A percentile compares a stretch with the other conserved stretches of the same genome.
phyloP scores from a whole-genome alignment of 2,113 vertebrate genomes.

The Onychostruthus taczanowskii region DNA sequence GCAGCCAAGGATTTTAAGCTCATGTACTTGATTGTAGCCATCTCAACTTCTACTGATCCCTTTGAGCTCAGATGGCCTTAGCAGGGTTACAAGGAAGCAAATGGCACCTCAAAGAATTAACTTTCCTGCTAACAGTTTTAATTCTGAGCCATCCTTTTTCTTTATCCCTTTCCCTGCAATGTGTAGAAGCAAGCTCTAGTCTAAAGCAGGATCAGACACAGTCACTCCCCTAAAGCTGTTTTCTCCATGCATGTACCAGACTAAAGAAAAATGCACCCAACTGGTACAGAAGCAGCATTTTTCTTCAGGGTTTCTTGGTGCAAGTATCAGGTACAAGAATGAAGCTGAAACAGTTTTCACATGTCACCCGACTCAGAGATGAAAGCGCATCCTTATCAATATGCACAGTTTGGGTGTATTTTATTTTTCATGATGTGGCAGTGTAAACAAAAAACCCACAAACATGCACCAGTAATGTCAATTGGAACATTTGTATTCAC shows the following conservation, averaged over 20 bases:
- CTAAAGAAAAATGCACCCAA: conserved; percentile 7
- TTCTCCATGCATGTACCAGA: background rate
- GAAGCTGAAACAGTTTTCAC: conserved; percentile 17
- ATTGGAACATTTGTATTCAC: conserved; percentile 68
- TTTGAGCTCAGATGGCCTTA: background rate
- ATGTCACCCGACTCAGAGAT: conserved; percentile 51
- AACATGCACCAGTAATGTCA: conserved; percentile 62
- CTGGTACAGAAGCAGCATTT: background rate
- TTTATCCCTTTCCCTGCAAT: background rate
- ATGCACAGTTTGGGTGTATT: conserved; percentile 61
- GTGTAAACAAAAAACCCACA: conserved; percentile 68
- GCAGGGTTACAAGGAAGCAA: background rate
- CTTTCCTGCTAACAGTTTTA: background rate
- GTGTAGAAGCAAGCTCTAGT: background rate
- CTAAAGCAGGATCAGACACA: background rate
- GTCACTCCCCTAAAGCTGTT: background rate
- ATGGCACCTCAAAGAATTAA: background rate
- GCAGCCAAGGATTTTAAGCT: background rate
- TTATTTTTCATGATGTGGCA: conserved; percentile 69
- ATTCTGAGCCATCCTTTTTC: background rate
- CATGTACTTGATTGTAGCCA: background rate
- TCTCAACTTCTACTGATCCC: background rate
- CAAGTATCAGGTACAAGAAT: conserved; percentile 33
- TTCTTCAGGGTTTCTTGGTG: conserved; percentile 19
- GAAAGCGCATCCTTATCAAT: conserved; percentile 60